Evolutionary conservation across 2,113 vertebrate genomes (phyloP), one percentile per base, ranked within the genome.

Genomic region (Orycteropus afer): DNA sequence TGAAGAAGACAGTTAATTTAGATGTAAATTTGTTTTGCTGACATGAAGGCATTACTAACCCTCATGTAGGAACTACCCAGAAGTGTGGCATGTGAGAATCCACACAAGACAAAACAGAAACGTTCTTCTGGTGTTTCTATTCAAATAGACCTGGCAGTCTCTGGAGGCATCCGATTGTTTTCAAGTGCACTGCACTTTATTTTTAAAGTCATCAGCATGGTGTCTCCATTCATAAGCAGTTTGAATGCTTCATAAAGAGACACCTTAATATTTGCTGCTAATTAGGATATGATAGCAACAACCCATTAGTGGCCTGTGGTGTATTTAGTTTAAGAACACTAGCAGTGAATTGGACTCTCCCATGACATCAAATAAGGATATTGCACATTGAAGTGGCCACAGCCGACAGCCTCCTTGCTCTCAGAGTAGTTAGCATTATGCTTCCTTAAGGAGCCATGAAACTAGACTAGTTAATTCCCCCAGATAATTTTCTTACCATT

Each of bases 401-500:
- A 53, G 42, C 74, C 76, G 55, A 95, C 47, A 93, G 82, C 57
- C 49, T 71, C 51, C 25, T 74, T 94, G 55, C 78, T 71, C 42
- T 76, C 90, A 94, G 74, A 89, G 49, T 63, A 79, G 76, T 57
- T 73, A 87, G 61, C 87, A 37, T 74, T 78, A 94, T 94, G 23
- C 32, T 95, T 97, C 82, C 47, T 59, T 87, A 93, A 86, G 78
- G 80, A 91, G 51, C 42, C 82, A 32, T 77, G 71, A 77, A 25
- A 88, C 59, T 94, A 96, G 55, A 29, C 74, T 95, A 74, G 79
- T 96, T 95, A 97, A 86, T 82, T 87, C 92, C 89, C 78, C 2
- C 1, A 73, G 73, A 57, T 97, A 90, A 87, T 86, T 57, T 22
- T 84, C 86, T 85, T 94, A 11, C 81, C 15, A 59, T 95, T 96